Base-by-base conservation (phyloP, 2,113 vertebrate species). In the Acrocephalus kingi region DNA sequence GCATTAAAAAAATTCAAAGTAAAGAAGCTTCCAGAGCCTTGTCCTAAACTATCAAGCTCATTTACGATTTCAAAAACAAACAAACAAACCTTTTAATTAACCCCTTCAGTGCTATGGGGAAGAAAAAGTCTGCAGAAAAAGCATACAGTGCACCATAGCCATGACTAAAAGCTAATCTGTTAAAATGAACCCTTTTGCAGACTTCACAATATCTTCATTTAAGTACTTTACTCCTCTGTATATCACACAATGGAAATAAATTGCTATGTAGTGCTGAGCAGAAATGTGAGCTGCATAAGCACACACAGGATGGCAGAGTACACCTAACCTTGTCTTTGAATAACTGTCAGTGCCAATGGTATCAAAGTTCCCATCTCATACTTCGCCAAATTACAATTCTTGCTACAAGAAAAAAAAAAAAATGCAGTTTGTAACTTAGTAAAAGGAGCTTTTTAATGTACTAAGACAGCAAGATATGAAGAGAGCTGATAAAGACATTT, bases 361-460 rank as follows among this genome's bases (percentile, higher is more conserved):
- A 85, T 6, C 18, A 5, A 74, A 84, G 51, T 10, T 63, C 43
- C 25, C 21, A 55, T 16, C 55, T 68, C 27, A 0, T 10, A 31
- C 10, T 58, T 37, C 20, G 66, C 23, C 46, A 62, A 91, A 71
- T 27, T 24, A 51, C 18, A 84, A 27, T 21, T 56, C 63, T 16
- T n/a, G 6, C 21, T 52, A 5, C 2, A 27, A 49, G 14, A 13
- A 7, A 23, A 46, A 67, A 23, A 46, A 67, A 21, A 30, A 46
- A 56, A 0, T 35, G 15, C 18, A 20, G 45, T 28, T 37, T 39
- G 1, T 45, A 77, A 72, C 18, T 39, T 17, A 22, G 1, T 13
- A 51, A 52, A 33, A 63, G 5, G 7, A n/a, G 13, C 8, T 61
- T 68, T 35, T 46, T 9, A 33, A 63, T 3, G 2, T 19, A 84